phyloP scores from a whole-genome alignment of 2,797 vertebrate genomes.

The Lutjanus campechanus region DNA sequence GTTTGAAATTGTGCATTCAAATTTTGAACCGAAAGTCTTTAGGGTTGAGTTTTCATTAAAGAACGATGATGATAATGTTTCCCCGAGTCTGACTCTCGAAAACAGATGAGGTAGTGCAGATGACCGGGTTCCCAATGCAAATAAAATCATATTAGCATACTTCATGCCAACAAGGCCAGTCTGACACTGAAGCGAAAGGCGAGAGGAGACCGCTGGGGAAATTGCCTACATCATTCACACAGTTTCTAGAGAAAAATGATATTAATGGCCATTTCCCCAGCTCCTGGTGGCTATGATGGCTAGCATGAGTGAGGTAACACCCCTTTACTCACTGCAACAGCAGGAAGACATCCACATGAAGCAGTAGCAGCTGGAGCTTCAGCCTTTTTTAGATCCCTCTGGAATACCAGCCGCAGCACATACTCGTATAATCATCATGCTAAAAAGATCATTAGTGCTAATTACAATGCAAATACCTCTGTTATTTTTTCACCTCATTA shows the following conservation, averaged over 20 bases:
- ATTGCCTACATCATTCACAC: slow-evolving; percentile 41
- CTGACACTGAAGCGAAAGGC: slow-evolving; percentile 25
- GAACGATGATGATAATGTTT: slow-evolving; percentile 57
- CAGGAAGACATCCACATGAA: slow-evolving; percentile 35
- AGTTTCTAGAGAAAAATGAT: slow-evolving; percentile 31
- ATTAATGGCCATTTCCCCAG: slow-evolving; percentile 38
- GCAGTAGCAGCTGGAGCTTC: slow-evolving; percentile 63
- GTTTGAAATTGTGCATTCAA: slow-evolving; percentile 30
- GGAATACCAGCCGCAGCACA: slow-evolving; percentile 67
- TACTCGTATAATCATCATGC: slow-evolving; percentile 74
- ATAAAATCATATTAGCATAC: slow-evolving; percentile 37
- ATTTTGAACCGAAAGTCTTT: slow-evolving; percentile 37
- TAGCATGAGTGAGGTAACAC: slow-evolving; percentile 38
- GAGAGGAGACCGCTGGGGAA: slow-evolving; percentile 15
- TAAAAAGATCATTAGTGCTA: slow-evolving; percentile 80
- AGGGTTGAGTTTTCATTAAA: slow-evolving; percentile 43
- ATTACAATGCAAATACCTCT: slow-evolving; percentile 81
- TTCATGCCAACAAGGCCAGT: slow-evolving; percentile 34
- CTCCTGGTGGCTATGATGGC: slow-evolving; percentile 37
- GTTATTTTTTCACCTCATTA: slow-evolving; percentile 76
- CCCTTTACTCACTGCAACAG: slow-evolving; percentile 41
- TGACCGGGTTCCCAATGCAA: slow-evolving; percentile 43
- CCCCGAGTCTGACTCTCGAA: slow-evolving; percentile 48
- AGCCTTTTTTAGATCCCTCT: slow-evolving; percentile 50
- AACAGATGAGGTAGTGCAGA: slow-evolving; percentile 39